Base-by-base conservation (phyloP, 2,888 invertebrate genomes). In the Acronicta aceris region DNA sequence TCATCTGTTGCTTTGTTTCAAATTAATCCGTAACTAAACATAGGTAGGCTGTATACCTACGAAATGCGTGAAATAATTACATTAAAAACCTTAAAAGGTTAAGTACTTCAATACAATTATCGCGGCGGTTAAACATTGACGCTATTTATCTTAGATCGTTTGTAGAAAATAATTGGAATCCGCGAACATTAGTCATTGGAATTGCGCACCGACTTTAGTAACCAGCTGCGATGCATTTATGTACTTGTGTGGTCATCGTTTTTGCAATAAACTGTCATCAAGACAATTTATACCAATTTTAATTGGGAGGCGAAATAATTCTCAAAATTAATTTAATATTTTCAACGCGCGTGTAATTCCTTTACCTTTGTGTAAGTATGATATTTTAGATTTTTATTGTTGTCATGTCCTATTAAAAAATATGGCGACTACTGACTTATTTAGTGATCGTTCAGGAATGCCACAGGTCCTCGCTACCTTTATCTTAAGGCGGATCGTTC, bases 231-330 rank as follows among this genome's bases (percentile, higher is more conserved):
- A 38, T 47, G 50, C 48, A 49, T 57, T 64, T 64, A 63, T 30
- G n/a, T 42, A 48, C 17, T 40, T 65, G 56, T 71, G 71, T 70
- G 50, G 75, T 70, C 58, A 65, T 55, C 27, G 53, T 54, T 74
- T 69, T 59, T 74, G 49, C 56, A 60, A 47, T 65, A 17, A 33
- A 58, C 70, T 69, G 74, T 69, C 71, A 74, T 60, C 74, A 17
- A 10, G 3, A 42, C 42, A 52, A 55, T 71, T 64, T 65, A 70
- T 60, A 27, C 47, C 50, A 59, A 56, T 69, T 43, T 30, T 74
- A 68, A 69, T 59, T 59, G 70, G 27, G 16, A 36, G 25, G 21
- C 8, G 8, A 42, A 59, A 59, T 36, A 33, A 56, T 73, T 49
- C 55, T 57, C n/a, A 46, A 61, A 57, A 62, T 73, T 62, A 73